Base-by-base conservation (phyloP, 2,888 invertebrate genomes). In the Lumbricus terrestris region DNA sequence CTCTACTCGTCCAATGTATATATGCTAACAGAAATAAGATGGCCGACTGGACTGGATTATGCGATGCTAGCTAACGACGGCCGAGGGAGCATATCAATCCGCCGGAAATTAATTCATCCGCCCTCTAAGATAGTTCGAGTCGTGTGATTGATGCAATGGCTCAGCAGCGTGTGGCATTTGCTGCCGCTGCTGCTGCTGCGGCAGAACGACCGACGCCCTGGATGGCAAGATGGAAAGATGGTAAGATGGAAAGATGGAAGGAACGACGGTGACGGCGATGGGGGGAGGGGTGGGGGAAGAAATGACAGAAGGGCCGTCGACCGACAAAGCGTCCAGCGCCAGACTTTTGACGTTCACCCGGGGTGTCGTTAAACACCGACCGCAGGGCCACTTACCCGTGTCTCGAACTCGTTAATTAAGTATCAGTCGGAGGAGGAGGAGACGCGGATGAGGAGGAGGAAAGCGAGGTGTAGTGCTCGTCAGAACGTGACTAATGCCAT, bases 401-500 rank as follows among this genome's bases (percentile, higher is more conserved):
- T 85, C 85, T 37, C 85, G 85, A 20, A 85, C 35, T 85, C 85
- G 85, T 85, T 85, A 85, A 85, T 85, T 85, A 85, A 85, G 85
- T 85, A 85, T 85, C 85, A 85, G 34, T 35, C 85, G 85, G 18
- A 2, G 42, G 42, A 2, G 42, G 42, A 38, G 38, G 82, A 83
- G 83, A 1, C 34, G 11, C 23, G 85, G 85, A 20, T 37, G 35
- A 37, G 85, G 85, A 37, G n/a, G n/a, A n/a, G n/a, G n/a, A 37
- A 85, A 16, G 8, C 35, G 85, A n/a, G n/a, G n/a, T n/a, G 85
- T 85, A 35, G 35, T 85, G 85, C 85, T 37, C 85, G 37, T 35
- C 85, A 85, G 85, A 85, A 85, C 85, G 85, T 85, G 85, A 37
- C 85, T 85, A 85, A 85, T 85, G 85, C 85, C 85, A 37, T 85